phyloP scores from a whole-genome alignment of 1,140 invertebrate species.

The Trachymyrmex cornetzi region DNA sequence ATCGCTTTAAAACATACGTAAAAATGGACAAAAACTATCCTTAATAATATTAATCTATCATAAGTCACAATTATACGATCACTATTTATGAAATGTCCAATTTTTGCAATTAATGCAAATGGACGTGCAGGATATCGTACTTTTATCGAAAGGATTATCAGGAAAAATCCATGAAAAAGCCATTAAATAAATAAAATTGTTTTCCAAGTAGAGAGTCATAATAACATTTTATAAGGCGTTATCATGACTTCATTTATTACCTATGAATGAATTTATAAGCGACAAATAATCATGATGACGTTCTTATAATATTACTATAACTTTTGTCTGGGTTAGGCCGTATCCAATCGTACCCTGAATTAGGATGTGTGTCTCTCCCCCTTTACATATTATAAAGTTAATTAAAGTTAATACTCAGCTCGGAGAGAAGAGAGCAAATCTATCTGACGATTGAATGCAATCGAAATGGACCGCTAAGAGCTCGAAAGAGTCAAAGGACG shows the following conservation, averaged over 20 bases:
- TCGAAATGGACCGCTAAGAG: conserved; percentile 33
- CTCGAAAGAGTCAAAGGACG: background rate
- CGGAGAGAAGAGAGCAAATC: background rate
- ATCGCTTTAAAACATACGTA: too few relatives aligned
- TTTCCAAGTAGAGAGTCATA: background rate
- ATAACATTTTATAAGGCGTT: background rate
- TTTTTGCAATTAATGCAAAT: background rate
- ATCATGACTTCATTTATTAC: too few relatives aligned
- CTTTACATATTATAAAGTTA: background rate
- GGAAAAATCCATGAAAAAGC: background rate
- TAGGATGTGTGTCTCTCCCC: background rate
- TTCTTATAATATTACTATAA: too few relatives aligned
- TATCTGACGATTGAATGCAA: conserved; percentile 6
- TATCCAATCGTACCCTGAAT: too few relatives aligned
- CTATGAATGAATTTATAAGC: too few relatives aligned
- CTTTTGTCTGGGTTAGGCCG: too few relatives aligned
- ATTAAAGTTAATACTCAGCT: background rate
- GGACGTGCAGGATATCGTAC: background rate
- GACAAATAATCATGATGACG: too few relatives aligned
- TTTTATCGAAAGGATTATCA: background rate
- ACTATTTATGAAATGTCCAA: background rate
- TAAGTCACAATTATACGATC: background rate
- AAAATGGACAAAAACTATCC: too few relatives aligned
- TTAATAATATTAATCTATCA: background rate
- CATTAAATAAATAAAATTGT: conserved; percentile 17